Evolutionary conservation across 2,888 invertebrate species (phyloP).

Genomic region (Acanthosepion esculentum): DNA sequence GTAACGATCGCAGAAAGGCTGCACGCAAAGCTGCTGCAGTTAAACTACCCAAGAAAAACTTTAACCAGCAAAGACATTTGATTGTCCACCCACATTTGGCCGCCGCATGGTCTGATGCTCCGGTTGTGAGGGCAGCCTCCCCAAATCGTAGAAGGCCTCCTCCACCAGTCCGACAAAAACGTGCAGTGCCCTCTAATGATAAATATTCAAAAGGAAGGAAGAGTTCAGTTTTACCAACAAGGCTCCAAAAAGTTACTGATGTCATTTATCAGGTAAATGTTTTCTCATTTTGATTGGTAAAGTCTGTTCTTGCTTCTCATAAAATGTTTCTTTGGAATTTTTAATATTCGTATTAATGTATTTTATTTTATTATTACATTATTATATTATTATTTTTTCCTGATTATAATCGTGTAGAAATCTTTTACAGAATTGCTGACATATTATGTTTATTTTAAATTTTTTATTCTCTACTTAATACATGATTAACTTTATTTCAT

Average conservation of each 20-base stretch:
- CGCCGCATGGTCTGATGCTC: neutral
- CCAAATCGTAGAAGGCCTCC: neutral
- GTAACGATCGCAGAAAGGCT: conserved; percentile 22
- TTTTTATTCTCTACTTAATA: no score
- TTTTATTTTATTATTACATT: no score
- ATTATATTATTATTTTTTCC: no score
- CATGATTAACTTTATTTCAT: no score
- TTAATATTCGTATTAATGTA: no score
- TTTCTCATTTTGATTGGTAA: neutral
- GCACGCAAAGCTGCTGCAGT: neutral
- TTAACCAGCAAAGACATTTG: neutral
- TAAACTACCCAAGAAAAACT: neutral
- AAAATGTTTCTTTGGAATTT: neutral
- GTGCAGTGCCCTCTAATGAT: neutral
- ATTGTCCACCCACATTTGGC: neutral
- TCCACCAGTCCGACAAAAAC: conserved; percentile 17
- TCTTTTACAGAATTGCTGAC: no score
- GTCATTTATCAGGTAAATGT: neutral
- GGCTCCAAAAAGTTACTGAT: neutral
- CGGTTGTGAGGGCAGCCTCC: neutral
- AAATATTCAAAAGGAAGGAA: neutral
- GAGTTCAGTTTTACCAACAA: neutral
- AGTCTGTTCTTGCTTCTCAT: neutral
- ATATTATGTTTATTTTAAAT: no score
- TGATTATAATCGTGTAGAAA: no score